These are phyloP conservation scores for Cathartes aura DNA, from an alignment of 2,113 vertebrate species.

Conservation along the genomic window DNA sequence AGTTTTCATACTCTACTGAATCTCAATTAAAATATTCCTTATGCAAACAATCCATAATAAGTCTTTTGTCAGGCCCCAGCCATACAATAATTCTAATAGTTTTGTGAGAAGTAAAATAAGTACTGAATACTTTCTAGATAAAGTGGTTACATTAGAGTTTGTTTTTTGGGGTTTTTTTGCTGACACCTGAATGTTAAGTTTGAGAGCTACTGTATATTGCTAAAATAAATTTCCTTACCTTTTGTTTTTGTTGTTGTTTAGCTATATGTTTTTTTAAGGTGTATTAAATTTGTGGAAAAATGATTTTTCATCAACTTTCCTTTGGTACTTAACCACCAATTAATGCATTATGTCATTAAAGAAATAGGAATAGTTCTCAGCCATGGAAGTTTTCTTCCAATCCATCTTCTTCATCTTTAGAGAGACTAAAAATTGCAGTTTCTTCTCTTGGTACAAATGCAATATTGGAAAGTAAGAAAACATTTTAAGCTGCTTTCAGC, in stretches of 20 bases:
- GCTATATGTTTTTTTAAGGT: neutral
- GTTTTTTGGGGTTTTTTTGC: accelerated
- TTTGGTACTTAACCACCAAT: neutral
- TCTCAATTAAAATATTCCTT: neutral
- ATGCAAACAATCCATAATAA: neutral
- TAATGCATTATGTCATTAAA: neutral
- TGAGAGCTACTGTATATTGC: neutral
- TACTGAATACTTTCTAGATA: neutral
- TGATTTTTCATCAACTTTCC: neutral
- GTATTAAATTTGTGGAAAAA: neutral
- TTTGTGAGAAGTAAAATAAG: neutral
- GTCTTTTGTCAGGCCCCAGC: neutral
- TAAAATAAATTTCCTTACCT: neutral
- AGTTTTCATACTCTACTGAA: neutral
- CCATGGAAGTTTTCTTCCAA: neutral
- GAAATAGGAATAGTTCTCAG: neutral
- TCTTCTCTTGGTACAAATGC: neutral
- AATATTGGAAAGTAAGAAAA: neutral
- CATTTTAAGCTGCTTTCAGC: neutral
- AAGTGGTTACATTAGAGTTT: neutral
- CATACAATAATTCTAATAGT: neutral
- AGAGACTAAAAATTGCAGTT: neutral
- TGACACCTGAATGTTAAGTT: neutral
- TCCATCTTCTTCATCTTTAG: neutral
- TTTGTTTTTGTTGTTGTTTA: neutral